A percentile compares a stretch with the other conserved stretches of the same genome.
These are phyloP conservation scores for Ichneumon xanthorius DNA, from an alignment of 2,888 invertebrate genomes.

Conservation along the genomic window DNA sequence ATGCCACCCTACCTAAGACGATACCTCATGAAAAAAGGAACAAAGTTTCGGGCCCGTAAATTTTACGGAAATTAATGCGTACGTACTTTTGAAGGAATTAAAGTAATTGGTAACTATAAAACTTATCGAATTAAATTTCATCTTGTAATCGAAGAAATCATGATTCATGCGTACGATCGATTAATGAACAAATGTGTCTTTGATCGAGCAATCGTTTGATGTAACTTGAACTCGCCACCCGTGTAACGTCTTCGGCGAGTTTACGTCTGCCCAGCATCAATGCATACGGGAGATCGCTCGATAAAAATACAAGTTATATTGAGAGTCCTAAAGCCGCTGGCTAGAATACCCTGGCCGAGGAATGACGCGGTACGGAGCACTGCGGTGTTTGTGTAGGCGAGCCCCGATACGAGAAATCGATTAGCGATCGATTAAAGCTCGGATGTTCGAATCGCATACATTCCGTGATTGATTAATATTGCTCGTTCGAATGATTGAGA, in stretches of 20 bases:
- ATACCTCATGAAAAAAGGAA: background rate
- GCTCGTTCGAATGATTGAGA: constrained; percentile 1
- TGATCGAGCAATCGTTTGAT: constrained; percentile 12
- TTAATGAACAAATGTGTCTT: constrained; percentile 33
- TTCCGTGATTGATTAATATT: constrained; percentile 17
- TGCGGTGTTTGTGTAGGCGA: constrained; percentile 14
- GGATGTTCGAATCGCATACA: constrained; percentile 17
- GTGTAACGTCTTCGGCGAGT: constrained; percentile 19
- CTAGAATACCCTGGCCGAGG: background rate
- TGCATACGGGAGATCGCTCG: constrained; percentile 8
- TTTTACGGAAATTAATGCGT: background rate
- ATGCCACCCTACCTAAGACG: background rate
- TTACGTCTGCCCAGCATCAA: background rate
- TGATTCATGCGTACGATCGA: background rate
- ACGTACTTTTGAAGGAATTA: background rate
- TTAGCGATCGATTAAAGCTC: constrained; percentile 38
- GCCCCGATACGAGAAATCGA: constrained; percentile 52
- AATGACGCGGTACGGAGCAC: background rate
- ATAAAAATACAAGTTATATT: constrained; percentile 7
- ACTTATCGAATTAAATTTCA: background rate
- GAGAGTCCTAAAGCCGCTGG: background rate
- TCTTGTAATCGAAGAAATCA: background rate
- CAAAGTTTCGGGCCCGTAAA: background rate
- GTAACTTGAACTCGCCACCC: constrained; percentile 16
- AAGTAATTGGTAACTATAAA: background rate